These are phyloP conservation scores for Aphidoletes aphidimyza DNA, from an alignment of 2,888 invertebrate genomes.

Conservation along the genomic window DNA sequence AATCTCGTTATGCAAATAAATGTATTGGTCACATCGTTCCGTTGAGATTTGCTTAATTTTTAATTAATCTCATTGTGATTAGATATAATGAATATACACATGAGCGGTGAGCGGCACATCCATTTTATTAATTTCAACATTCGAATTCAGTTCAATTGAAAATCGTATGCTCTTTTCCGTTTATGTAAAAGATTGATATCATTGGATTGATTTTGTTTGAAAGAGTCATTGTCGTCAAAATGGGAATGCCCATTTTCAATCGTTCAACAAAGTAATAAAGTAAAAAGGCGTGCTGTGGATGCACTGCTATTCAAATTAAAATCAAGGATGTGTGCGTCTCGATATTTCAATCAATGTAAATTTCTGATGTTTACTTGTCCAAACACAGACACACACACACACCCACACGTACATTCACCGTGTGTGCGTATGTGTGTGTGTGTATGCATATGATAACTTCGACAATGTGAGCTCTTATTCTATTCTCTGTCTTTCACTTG, in stretches of 20 bases:
- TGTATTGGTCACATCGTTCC: neutral
- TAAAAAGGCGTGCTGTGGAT: slow-evolving; percentile 30
- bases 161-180: too few relatives aligned
- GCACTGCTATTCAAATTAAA: slow-evolving; percentile 1
- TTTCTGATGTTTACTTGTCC: slow-evolving; percentile 38
- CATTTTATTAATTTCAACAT: too few relatives aligned
- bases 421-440: neutral
- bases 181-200: neutral
- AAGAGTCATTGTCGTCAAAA: neutral
- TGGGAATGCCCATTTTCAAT: neutral
- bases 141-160: neutral
- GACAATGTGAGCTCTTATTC: neutral
- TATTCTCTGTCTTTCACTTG: neutral
- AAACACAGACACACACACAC: too few relatives aligned
- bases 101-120: neutral
- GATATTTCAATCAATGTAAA: slow-evolving; percentile 49
- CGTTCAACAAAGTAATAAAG: slow-evolving; percentile 22
- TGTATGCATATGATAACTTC: neutral
- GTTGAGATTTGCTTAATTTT: neutral
- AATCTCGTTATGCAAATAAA: neutral
- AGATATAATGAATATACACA: neutral
- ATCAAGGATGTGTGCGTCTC: neutral
- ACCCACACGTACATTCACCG: neutral
- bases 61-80: neutral
- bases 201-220: too few relatives aligned